Evolutionary conservation across 2,113 vertebrate genomes (phyloP).

Genomic region (Cavia aperea): DNA sequence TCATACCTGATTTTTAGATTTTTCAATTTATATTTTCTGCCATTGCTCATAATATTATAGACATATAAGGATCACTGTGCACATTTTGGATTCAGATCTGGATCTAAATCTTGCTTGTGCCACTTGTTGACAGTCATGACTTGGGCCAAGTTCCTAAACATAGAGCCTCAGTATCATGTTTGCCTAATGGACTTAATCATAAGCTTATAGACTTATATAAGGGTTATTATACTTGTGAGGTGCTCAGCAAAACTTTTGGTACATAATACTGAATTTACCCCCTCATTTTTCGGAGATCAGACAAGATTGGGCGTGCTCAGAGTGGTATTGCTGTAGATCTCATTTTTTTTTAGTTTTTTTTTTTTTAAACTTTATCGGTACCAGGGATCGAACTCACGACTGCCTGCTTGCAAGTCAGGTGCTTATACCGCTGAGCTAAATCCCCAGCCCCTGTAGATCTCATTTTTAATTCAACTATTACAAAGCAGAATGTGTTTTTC

Average conservation of each 20-base stretch:
- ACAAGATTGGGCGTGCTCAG: background rate
- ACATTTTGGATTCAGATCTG: background rate
- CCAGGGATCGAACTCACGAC: no score
- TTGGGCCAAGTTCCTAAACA: background rate
- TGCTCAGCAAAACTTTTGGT: background rate
- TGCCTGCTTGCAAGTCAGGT: no score
- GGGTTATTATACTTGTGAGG: background rate
- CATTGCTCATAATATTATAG: slow-evolving; percentile 1
- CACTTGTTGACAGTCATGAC: background rate
- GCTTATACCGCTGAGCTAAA: no score
- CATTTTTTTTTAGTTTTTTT: background rate
- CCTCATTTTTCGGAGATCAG: background rate
- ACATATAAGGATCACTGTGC: background rate
- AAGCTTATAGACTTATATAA: slow-evolving; percentile 3
- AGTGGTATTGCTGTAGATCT: background rate
- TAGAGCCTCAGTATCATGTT: slow-evolving; percentile 1
- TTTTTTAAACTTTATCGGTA: no score
- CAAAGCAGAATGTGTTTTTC: slow-evolving; percentile 33
- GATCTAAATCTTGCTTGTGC: background rate
- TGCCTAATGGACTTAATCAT: background rate
- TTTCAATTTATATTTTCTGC: background rate
- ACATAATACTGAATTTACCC: background rate
- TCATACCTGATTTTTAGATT: slow-evolving; percentile 10
- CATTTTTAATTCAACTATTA: slow-evolving; percentile 6
- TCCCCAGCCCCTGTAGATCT: background rate